phyloP scores from a whole-genome alignment of 2,797 vertebrate species.

The Takifugu ocellatus region DNA sequence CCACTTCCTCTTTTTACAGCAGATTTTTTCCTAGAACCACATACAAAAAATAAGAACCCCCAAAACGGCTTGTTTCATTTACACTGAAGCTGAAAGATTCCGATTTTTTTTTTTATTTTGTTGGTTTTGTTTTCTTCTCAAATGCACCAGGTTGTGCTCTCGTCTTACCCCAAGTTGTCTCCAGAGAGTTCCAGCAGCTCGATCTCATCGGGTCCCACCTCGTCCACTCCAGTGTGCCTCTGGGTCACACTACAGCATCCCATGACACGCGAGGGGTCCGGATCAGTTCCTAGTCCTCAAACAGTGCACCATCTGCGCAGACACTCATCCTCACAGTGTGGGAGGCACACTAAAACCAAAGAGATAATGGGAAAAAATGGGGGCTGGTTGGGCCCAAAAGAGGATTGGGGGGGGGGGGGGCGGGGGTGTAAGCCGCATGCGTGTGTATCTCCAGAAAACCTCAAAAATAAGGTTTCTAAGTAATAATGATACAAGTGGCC shows the following conservation, averaged over 20 bases:
- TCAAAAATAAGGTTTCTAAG: conserved; percentile 9
- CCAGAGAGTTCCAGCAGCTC: conserved; percentile 76
- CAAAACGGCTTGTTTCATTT: not conserved
- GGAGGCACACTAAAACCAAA: conserved; percentile 47
- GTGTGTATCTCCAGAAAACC: conserved; percentile 25
- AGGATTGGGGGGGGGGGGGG: conserved; percentile 45
- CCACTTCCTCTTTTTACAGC: conserved; percentile 31
- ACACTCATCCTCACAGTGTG: conserved; percentile 50
- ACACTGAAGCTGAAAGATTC: not conserved
- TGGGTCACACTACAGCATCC: conserved; percentile 84
- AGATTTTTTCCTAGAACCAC: not conserved
- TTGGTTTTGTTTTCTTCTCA: not conserved
- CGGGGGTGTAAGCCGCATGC: conserved; percentile 9
- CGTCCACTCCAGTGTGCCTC: conserved; percentile 72
- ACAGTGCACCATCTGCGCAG: conserved; percentile 72
- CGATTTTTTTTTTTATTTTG: too few species aligned
- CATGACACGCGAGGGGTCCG: conserved; percentile 60
- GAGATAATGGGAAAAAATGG: conserved; percentile 38
- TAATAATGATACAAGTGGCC: conserved; percentile 35
- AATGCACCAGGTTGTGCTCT: not conserved
- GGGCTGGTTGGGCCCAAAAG: conserved; percentile 50
- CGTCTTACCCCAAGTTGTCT: conserved; percentile 74
- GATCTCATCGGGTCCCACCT: conserved; percentile 79
- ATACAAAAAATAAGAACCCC: not conserved
- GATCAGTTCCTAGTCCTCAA: conserved; percentile 48